Evolutionary conservation across 2,113 vertebrate genomes (phyloP), one percentile per base, ranked within the genome.

Genomic region (Ophthalmolycus amberensis): DNA sequence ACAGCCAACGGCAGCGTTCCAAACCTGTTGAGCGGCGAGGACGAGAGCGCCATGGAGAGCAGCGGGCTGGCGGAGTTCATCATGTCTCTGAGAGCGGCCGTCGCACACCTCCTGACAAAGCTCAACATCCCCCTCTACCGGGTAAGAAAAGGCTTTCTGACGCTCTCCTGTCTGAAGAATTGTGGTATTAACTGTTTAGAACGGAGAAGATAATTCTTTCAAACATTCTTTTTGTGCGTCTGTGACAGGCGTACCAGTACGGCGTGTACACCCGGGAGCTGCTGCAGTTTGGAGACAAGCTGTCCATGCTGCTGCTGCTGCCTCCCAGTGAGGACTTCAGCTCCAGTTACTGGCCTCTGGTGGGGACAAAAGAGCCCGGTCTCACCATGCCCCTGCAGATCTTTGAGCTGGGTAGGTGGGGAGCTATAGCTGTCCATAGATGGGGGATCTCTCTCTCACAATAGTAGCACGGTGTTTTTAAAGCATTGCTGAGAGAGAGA

Each of bases 261-360:
- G 95, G 95, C 0, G 85, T 96, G 12, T 95, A 95, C 87, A 96
- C 95, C 6, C 91, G 91, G 63, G 95, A 96, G 89, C 75, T 96
- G 80, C 88, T 96, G 71, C 94, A 95, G 87, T 93, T 94, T 72
- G 93, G 94, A 32, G 93, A 95, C 14, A 86, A 92, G 12, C 14
- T 95, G 34, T 95, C 95, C 66, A 85, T 96, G 90, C 69, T 96
- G 12, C 88, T 96, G 34, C 92, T 96, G 79, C 92, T 96, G 46
- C 95, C 95, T 16, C 94, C 94, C 71, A 95, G 94, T 40, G 95
- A 96, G 75, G 95, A 96, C 85, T 94, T 96, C 79, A 95, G 95
- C 71, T 93, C 94, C 76, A 94, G 91, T 46, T 95, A 93, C 81
- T 94, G 95, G 90, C 91, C 93, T 34, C 73, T 93, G 74, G 86